phyloP scores from a whole-genome alignment of 2,888 invertebrate species.

The Eupithecia vulgata region DNA sequence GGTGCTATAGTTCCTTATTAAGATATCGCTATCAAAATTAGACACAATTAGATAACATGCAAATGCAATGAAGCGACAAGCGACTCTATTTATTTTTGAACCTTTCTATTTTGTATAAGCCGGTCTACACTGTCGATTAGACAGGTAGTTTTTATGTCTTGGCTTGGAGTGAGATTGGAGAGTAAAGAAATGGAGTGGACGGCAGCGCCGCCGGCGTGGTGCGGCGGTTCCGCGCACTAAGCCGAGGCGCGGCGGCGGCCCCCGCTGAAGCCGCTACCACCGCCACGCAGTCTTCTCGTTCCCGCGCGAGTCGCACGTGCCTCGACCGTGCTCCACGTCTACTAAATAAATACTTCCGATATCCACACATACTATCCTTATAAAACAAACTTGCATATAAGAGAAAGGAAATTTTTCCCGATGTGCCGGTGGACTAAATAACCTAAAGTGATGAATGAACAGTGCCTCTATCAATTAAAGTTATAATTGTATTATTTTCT shows the following conservation, averaged over 20 bases:
- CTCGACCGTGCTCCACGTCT: constrained; percentile 70
- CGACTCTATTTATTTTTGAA: background rate
- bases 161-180: constrained; percentile 9
- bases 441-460: constrained; percentile 59
- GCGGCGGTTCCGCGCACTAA: constrained; percentile 60
- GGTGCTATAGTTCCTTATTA: background rate
- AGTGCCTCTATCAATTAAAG: constrained; percentile 72
- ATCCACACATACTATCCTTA: background rate
- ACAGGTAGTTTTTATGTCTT: constrained; percentile 2
- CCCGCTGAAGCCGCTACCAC: constrained; percentile 65
- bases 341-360: constrained; percentile 60
- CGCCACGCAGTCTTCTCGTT: constrained; percentile 85
- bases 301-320: constrained; percentile 82
- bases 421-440: constrained; percentile 55
- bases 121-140: constrained; percentile 2
- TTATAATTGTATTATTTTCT: constrained; percentile 76
- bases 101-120: constrained; percentile 10
- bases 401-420: constrained; percentile 60
- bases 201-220: constrained; percentile 63
- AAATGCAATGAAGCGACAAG: background rate
- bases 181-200: constrained; percentile 40
- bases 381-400: constrained; percentile 46
- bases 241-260: constrained; percentile 63
- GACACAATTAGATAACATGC: background rate
- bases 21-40: background rate